Conservation (phyloP, 2,113 vertebrate species). For the Caranx ignobilis region DNA sequence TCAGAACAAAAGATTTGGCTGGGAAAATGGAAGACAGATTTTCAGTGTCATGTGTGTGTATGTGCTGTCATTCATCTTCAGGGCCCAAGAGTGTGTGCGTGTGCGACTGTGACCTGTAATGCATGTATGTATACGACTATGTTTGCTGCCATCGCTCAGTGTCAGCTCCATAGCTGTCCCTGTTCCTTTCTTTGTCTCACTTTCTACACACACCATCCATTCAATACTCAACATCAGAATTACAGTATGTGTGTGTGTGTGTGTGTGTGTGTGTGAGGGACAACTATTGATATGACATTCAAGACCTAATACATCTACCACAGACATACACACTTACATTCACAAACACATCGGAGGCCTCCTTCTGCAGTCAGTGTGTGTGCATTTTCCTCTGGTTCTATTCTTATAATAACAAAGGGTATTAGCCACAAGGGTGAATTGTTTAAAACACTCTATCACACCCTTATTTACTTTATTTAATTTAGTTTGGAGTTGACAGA, state of each 20-base stretch:
- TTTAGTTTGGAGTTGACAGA: background rate
- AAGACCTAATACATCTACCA: constrained; percentile 20
- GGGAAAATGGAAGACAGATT: constrained; percentile 36
- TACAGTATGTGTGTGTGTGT: background rate
- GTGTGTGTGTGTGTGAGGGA: constrained; percentile 3
- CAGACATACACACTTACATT: background rate
- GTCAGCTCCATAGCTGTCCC: constrained; percentile 12
- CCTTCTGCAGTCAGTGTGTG: constrained; percentile 3
- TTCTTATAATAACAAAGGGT: background rate
- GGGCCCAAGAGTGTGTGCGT: background rate
- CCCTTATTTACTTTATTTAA: background rate
- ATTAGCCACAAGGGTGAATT: background rate
- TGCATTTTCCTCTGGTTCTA: background rate
- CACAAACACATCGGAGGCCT: background rate
- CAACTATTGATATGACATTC: constrained; percentile 24
- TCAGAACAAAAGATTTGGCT: constrained; percentile 38
- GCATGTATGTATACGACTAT: constrained; percentile 1
- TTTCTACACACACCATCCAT: background rate
- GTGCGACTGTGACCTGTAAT: constrained; percentile 4
- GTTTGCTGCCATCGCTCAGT: constrained; percentile 7
- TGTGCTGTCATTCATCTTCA: constrained; percentile 27
- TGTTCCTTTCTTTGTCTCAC: constrained; percentile 20
- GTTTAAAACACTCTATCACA: background rate
- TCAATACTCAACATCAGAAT: constrained; percentile 2
- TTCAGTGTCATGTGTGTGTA: constrained; percentile 28